A percentile compares a stretch with the other conserved stretches of the same genome.
phyloP scores from a whole-genome alignment of 2,797 vertebrate genomes.

The Neoniphon sammara region DNA sequence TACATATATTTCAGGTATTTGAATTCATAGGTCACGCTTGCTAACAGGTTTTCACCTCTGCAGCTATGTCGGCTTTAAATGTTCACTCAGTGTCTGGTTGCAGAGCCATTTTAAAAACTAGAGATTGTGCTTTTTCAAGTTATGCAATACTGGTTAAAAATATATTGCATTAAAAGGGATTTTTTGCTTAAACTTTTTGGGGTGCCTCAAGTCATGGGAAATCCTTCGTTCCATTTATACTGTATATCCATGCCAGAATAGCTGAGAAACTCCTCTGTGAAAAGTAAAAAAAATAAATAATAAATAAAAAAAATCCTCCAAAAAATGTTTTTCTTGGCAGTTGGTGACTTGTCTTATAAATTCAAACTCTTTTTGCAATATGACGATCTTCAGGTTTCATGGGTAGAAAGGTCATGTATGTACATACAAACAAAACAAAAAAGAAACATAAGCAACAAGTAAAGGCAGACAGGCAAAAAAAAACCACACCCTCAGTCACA shows the following conservation, averaged over 20 bases:
- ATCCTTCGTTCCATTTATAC: background rate
- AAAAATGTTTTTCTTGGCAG: background rate
- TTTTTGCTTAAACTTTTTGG: constrained; percentile 2
- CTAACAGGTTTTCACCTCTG: background rate
- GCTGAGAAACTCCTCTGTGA: constrained; percentile 41
- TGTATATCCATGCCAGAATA: constrained; percentile 15
- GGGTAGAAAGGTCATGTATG: constrained; percentile 55
- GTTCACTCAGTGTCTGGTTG: background rate
- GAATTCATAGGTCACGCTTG: background rate
- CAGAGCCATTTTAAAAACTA: background rate
- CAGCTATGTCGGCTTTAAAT: background rate
- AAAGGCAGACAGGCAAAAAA: constrained; percentile 51
- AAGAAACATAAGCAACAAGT: constrained; percentile 69
- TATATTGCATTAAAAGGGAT: background rate
- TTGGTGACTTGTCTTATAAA: background rate
- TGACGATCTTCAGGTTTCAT: constrained; percentile 63
- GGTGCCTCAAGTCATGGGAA: background rate
- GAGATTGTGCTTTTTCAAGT: background rate
- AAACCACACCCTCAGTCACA: constrained; percentile 9
- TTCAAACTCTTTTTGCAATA: constrained; percentile 36
- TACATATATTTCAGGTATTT: constrained; percentile 21
- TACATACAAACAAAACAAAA: no score
- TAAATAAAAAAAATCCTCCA: constrained; percentile 55
- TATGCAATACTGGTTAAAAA: background rate
- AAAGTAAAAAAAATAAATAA: constrained; percentile 26